These are phyloP conservation scores for Montipora cactus DNA, from an alignment of 64 coral and sea anemone species.

Conservation along the genomic window DNA sequence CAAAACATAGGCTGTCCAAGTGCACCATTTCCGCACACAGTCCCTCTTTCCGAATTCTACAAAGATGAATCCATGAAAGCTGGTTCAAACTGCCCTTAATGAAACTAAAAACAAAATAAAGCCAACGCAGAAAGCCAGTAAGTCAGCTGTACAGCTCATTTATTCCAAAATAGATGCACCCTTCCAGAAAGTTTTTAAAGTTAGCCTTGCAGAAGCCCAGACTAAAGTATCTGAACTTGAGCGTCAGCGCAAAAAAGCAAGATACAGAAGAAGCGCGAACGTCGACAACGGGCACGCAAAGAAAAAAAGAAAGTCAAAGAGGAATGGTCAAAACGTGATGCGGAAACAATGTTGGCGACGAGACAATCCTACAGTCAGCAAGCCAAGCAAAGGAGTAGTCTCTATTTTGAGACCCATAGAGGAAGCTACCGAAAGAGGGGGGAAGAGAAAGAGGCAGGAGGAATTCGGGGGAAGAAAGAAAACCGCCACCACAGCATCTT, in stretches of 20 bases:
- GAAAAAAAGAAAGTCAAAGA: slow-evolving; percentile 19
- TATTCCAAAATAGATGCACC: not conserved
- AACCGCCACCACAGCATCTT: slow-evolving; percentile 13
- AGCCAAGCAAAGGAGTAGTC: not conserved
- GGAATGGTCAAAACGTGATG: not conserved
- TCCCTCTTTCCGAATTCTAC: not conserved
- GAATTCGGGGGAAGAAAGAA: not conserved
- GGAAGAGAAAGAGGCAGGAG: slow-evolving; percentile 31
- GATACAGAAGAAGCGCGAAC: no score
- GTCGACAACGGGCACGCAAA: not conserved
- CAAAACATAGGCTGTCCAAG: not conserved
- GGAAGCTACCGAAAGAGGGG: not conserved
- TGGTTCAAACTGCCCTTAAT: not conserved
- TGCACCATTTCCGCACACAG: not conserved
- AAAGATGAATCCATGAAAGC: not conserved
- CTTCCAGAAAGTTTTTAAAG: slow-evolving; percentile 4
- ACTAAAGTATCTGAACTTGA: not conserved
- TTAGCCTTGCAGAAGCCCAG: slow-evolving; percentile 13
- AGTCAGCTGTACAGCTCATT: slow-evolving; percentile 14
- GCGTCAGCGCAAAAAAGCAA: not conserved
- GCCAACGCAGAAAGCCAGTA: not conserved
- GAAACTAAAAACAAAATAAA: not conserved
- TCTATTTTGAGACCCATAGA: not conserved
- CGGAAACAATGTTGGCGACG: slow-evolving; percentile 2
- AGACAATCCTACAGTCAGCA: slow-evolving; percentile 21